Evolutionary conservation across 2,888 invertebrate genomes (phyloP).

Genomic region (Junonia oenone): DNA sequence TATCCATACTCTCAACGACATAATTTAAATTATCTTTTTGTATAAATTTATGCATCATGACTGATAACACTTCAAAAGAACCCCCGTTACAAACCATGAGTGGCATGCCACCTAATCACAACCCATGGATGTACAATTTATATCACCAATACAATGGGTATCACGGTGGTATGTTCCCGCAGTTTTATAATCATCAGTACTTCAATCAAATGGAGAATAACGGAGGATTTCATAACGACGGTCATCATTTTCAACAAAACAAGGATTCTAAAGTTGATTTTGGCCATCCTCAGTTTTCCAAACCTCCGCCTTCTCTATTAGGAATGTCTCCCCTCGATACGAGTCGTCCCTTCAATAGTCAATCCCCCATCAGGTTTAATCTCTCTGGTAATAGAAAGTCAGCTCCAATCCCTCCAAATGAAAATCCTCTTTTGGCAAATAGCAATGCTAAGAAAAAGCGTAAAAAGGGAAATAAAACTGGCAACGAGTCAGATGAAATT

Average conservation of each 20-base stretch:
- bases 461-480: conserved; percentile 83
- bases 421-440: conserved; percentile 61
- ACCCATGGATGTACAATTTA: conserved; percentile 68
- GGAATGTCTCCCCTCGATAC: conserved; percentile 68
- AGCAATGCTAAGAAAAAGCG: conserved; percentile 86
- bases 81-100: conserved; percentile 70
- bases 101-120: conserved; percentile 61
- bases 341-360: conserved; percentile 65
- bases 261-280: conserved; percentile 49
- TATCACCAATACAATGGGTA: conserved; percentile 64
- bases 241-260: conserved; percentile 55
- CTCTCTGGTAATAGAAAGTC: conserved; percentile 62
- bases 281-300: conserved; percentile 50
- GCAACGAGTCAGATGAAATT: conserved; percentile 50
- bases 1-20: conserved; percentile 11
- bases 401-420: conserved; percentile 56
- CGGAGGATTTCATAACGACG: conserved; percentile 39
- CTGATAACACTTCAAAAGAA: conserved; percentile 63
- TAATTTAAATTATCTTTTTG: background rate
- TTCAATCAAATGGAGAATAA: conserved; percentile 63
- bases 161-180: conserved; percentile 67
- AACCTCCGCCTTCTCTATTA: conserved; percentile 61
- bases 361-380: conserved; percentile 71
- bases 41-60: conserved; percentile 40
- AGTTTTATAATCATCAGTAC: conserved; percentile 71